phyloP scores from a whole-genome alignment of 2,113 vertebrate genomes.

The Erythrocebus patas region DNA sequence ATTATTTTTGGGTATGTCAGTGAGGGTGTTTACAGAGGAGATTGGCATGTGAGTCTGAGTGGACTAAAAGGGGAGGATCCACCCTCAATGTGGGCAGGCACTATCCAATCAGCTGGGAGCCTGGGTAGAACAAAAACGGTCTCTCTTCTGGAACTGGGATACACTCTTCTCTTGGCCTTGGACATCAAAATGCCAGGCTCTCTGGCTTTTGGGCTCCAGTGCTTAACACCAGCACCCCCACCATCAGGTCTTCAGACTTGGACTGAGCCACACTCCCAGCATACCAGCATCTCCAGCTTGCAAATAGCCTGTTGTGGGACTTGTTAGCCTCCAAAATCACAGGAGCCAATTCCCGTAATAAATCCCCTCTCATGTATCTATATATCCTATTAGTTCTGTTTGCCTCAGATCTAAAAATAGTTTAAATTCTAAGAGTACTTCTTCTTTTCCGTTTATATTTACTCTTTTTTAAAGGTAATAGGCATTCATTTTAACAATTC shows the following conservation, averaged over 20 bases:
- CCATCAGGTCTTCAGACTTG: not conserved
- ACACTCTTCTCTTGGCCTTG: not conserved
- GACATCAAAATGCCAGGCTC: not conserved
- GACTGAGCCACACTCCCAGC: not conserved
- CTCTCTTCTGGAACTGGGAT: not conserved
- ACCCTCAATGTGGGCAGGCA: not conserved
- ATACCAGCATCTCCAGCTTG: not conserved
- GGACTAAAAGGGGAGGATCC: not conserved
- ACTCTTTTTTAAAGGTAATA: not conserved
- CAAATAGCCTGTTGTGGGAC: not conserved
- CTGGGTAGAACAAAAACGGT: not conserved
- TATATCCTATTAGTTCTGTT: not conserved
- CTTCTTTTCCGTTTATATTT: slow-evolving; percentile 55
- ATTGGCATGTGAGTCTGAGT: not conserved
- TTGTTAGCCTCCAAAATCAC: not conserved
- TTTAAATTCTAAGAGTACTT: slow-evolving; percentile 31
- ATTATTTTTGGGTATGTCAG: not conserved
- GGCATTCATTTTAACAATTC: slow-evolving; percentile 29
- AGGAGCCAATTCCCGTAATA: not conserved
- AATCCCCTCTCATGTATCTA: not conserved
- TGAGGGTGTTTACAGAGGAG: not conserved
- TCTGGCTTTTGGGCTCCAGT: not conserved
- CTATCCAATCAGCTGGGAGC: not conserved
- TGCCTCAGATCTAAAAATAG: slow-evolving; percentile 29
- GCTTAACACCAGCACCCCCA: not conserved